Evolutionary conservation across 2,797 vertebrate genomes (phyloP).

Genomic region (Mareca strepera): DNA sequence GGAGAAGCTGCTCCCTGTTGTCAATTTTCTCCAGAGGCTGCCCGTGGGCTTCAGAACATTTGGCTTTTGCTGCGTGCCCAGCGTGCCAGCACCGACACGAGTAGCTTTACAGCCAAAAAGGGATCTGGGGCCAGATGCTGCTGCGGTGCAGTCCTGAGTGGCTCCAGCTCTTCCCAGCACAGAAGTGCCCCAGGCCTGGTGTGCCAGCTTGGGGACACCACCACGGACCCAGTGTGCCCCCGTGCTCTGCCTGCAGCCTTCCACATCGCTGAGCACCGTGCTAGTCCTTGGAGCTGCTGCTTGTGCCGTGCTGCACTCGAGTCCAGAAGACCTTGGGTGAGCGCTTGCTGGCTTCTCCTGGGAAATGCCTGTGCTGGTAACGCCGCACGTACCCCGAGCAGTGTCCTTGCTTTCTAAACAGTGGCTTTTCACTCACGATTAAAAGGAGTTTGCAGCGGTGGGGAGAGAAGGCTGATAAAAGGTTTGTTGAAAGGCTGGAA

Average conservation of each 20-base stretch:
- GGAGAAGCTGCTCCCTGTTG: background rate
- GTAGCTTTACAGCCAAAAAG: background rate
- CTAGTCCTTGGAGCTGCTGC: background rate
- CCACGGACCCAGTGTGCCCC: background rate
- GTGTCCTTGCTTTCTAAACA: conserved; percentile 15
- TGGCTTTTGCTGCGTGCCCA: background rate
- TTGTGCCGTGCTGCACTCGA: background rate
- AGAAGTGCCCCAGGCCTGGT: rapidly evolving
- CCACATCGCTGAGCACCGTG: rapidly evolving
- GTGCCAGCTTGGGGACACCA: background rate
- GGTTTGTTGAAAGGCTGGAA: conserved; percentile 36
- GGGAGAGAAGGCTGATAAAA: conserved; percentile 26
- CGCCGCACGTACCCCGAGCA: background rate
- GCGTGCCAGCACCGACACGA: background rate
- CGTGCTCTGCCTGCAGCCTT: background rate
- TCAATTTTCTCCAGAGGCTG: background rate
- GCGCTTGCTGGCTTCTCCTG: background rate
- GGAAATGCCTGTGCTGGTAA: background rate
- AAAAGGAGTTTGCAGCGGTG: background rate
- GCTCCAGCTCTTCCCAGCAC: background rate
- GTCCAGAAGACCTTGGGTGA: background rate
- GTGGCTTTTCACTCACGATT: conserved; percentile 7
- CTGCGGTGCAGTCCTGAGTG: background rate
- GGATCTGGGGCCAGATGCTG: background rate
- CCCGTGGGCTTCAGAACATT: background rate